Percentiles rank a stretch among this genome's conserved stretches.
Evolutionary conservation across 2,113 vertebrate species (phyloP).

Genomic region (Psittacula cyanocephala): DNA sequence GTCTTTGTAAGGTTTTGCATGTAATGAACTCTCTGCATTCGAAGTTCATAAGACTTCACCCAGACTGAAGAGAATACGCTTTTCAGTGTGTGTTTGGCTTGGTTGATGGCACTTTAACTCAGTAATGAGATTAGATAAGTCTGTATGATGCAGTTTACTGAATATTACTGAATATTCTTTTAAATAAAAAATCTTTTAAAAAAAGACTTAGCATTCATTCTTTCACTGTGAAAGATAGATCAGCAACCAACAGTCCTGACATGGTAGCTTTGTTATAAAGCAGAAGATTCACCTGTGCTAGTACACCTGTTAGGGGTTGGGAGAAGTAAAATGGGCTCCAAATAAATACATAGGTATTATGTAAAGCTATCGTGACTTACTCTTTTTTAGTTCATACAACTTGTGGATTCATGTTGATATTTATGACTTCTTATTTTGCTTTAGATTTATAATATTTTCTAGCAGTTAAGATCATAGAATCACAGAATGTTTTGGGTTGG

Average conservation of each 20-base stretch:
- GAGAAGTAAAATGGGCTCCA: neutral
- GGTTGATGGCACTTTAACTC: conserved; percentile 27
- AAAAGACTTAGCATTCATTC: neutral
- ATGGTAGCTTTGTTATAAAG: neutral
- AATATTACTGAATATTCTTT: conserved; percentile 25
- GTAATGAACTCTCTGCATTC: neutral
- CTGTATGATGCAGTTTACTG: neutral
- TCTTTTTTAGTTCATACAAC: neutral
- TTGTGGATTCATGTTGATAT: fast-evolving
- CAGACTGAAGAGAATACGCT: neutral
- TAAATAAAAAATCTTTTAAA: neutral
- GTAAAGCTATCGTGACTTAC: neutral
- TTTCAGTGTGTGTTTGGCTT: neutral
- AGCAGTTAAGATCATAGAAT: neutral
- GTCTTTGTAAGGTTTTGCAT: neutral
- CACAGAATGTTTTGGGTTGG: neutral
- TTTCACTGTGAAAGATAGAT: neutral
- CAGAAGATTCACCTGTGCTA: neutral
- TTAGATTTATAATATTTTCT: neutral
- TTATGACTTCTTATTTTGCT: neutral
- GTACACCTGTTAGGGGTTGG: neutral
- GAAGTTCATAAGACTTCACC: neutral
- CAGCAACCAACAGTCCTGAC: neutral
- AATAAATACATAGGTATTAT: neutral
- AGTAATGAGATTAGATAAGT: neutral